A percentile compares a stretch with the other conserved stretches of the same genome.
These are phyloP conservation scores for Myrmecobius fasciatus DNA, from an alignment of 2,113 vertebrate species.

Conservation along the genomic window DNA sequence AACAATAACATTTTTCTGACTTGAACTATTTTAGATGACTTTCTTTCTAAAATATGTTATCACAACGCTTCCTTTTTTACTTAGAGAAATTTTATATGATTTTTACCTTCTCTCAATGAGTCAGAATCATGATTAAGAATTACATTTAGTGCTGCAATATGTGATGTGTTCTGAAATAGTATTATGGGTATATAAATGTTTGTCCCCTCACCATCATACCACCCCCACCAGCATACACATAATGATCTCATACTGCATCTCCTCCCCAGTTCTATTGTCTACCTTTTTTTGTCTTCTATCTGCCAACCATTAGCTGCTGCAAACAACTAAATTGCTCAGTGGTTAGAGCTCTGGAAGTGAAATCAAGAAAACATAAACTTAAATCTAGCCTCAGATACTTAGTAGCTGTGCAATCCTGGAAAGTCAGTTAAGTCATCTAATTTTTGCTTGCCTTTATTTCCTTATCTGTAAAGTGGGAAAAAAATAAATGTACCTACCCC, in stretches of 20 bases:
- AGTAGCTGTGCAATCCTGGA: not conserved
- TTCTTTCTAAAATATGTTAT: not conserved
- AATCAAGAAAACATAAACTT: not conserved
- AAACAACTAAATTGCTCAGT: not conserved
- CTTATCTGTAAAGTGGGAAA: not conserved
- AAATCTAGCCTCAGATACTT: not conserved
- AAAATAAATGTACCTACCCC: not conserved
- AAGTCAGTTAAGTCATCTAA: not conserved
- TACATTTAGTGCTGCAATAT: conserved; percentile 66
- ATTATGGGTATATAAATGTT: not conserved
- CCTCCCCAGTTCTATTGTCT: conserved; percentile 33
- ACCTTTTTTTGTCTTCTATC: not conserved
- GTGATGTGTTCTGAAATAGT: not conserved
- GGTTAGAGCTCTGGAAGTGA: not conserved
- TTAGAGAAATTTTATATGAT: conserved; percentile 39
- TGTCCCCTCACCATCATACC: not conserved
- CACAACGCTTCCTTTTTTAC: not conserved
- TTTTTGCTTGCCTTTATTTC: not conserved
- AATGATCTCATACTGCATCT: not conserved
- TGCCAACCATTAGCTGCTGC: not conserved
- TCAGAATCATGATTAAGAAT: conserved; percentile 68
- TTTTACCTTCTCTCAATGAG: conserved; percentile 67
- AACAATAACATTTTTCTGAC: conserved; percentile 54
- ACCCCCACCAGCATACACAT: not conserved
- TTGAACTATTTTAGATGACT: conserved; percentile 59